phyloP scores from a whole-genome alignment of 2,888 invertebrate species.

The Dysmachus trigonus region DNA sequence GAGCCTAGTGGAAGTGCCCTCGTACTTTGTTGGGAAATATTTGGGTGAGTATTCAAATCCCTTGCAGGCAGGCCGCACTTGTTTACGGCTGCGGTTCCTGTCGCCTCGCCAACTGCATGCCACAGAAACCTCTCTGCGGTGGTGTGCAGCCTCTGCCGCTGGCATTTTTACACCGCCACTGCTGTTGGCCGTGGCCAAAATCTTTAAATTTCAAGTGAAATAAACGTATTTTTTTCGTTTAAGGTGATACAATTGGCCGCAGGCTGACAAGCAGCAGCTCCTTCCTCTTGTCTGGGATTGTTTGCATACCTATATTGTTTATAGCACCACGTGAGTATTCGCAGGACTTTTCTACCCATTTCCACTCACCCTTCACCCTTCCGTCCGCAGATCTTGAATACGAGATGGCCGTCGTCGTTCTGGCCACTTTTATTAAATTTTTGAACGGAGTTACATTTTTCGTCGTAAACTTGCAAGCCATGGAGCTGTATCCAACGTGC shows the following conservation, averaged over 20 bases:
- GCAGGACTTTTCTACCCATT: not conserved
- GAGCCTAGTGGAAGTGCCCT: slow-evolving; percentile 72
- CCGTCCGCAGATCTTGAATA: slow-evolving; percentile 54
- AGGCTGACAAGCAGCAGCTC: slow-evolving; percentile 66
- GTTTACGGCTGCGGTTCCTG: not conserved
- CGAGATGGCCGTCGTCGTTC: slow-evolving; percentile 58
- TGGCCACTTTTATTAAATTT: slow-evolving; percentile 67
- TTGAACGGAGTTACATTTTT: slow-evolving; percentile 69
- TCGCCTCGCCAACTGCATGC: not conserved
- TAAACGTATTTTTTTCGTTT: not conserved
- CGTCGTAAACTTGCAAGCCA: slow-evolving; percentile 69
- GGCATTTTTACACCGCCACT: not conserved
- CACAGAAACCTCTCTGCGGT: not conserved
- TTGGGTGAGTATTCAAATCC: slow-evolving; percentile 57
- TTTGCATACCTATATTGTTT: slow-evolving; percentile 62
- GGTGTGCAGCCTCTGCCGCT: not conserved
- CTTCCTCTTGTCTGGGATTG: slow-evolving; percentile 62
- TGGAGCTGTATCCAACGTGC: slow-evolving; percentile 75
- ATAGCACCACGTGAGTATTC: slow-evolving; percentile 18
- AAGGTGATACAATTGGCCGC: slow-evolving; percentile 67
- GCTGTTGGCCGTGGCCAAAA: not conserved
- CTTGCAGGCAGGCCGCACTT: not conserved
- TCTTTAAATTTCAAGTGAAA: slow-evolving; percentile 6
- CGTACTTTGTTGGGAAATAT: slow-evolving; percentile 69
- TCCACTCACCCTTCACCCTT: not conserved